Evolutionary conservation across 1,140 invertebrate genomes (phyloP).

Genomic region (Asobara japonica): DNA sequence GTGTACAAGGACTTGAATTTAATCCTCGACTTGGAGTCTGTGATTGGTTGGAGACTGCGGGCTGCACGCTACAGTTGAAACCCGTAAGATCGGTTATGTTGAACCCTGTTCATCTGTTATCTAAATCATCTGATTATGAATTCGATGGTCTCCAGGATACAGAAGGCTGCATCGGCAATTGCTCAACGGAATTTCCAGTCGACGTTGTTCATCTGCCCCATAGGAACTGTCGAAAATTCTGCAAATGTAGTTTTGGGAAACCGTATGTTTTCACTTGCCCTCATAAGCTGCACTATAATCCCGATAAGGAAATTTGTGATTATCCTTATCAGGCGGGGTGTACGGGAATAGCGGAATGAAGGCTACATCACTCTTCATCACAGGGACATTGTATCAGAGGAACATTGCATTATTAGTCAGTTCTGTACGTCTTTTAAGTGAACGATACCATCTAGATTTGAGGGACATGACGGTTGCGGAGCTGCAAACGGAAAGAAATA

Average conservation of each 20-base stretch:
- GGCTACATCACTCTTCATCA: too few species aligned
- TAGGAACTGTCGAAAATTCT: constrained; percentile 68
- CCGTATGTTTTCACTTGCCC: constrained; percentile 55
- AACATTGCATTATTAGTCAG: too few species aligned
- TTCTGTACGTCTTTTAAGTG: too few species aligned
- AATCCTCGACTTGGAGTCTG: background rate
- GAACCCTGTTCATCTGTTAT: too few species aligned
- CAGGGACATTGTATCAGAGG: too few species aligned
- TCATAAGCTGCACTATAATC: constrained; percentile 53
- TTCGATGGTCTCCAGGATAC: background rate
- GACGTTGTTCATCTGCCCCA: constrained; percentile 39
- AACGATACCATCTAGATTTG: too few species aligned
- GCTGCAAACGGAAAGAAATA: too few species aligned
- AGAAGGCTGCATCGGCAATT: constrained; percentile 24
- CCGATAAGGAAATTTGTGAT: constrained; percentile 54
- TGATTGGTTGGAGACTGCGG: background rate
- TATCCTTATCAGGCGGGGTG: constrained; percentile 44
- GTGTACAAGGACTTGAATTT: background rate
- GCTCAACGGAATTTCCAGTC: constrained; percentile 37
- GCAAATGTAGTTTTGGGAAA: constrained; percentile 64
- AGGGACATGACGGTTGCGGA: too few species aligned
- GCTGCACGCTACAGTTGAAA: background rate
- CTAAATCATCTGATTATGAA: background rate
- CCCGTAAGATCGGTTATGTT: too few species aligned
- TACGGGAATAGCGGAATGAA: background rate